Conservation (phyloP, 2,797 vertebrate genomes). For the Thunnus albacares region DNA sequence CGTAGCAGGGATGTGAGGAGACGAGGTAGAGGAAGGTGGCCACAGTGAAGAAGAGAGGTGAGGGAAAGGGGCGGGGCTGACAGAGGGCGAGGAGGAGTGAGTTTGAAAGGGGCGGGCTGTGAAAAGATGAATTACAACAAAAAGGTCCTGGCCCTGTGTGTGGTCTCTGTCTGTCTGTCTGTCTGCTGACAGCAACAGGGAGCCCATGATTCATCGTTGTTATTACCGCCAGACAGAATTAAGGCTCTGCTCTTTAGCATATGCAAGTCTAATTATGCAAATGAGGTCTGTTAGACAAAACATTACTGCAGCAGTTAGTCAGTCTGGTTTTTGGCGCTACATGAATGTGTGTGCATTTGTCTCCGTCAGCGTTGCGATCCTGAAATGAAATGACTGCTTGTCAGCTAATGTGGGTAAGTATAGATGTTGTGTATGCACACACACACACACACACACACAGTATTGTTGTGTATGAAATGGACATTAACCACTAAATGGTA, state of each 20-base stretch:
- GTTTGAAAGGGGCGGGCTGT: conserved; percentile 41
- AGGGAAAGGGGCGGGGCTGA: conserved; percentile 49
- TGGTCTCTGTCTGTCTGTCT: conserved; percentile 34
- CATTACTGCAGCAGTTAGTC: conserved; percentile 65
- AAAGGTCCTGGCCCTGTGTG: conserved; percentile 46
- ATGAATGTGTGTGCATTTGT: conserved; percentile 62
- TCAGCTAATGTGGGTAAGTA: conserved; percentile 22
- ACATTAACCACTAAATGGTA: background rate
- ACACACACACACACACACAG: background rate
- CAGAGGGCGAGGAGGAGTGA: conserved; percentile 55
- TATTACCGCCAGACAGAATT: conserved; percentile 73
- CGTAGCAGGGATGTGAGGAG: conserved; percentile 39
- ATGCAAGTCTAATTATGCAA: conserved; percentile 84
- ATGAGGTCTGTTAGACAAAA: conserved; percentile 71
- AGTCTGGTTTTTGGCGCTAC: conserved; percentile 57
- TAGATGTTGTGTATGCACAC: conserved; percentile 5
- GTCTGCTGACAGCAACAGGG: conserved; percentile 52
- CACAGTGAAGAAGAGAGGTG: conserved; percentile 27
- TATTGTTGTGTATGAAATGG: background rate
- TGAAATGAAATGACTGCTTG: conserved; percentile 54
- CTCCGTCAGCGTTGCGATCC: conserved; percentile 53
- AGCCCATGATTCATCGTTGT: conserved; percentile 78
- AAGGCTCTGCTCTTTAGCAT: conserved; percentile 80
- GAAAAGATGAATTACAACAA: conserved; percentile 45
- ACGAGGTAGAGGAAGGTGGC: conserved; percentile 31